Evolutionary conservation across 1,140 invertebrate species (phyloP).

Genomic region (Glossosoma conforme): DNA sequence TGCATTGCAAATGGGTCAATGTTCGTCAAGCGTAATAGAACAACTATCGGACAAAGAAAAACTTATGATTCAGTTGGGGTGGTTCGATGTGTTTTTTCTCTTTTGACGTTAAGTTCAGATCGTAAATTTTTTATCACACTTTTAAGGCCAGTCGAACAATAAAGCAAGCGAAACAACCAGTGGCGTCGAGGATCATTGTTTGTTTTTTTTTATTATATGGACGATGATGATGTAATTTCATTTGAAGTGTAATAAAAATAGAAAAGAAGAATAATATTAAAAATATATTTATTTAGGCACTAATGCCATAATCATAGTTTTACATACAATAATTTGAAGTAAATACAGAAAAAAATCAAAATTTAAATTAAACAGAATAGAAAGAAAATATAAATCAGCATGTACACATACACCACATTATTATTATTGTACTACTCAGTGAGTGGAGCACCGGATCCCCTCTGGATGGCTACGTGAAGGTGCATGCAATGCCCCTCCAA

Average conservation of each 20-base stretch:
- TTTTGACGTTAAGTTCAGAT: conserved; percentile 18
- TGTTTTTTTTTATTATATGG: background rate
- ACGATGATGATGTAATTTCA: background rate
- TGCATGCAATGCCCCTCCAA: no score
- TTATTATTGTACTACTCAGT: no score
- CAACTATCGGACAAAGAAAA: conserved; percentile 17
- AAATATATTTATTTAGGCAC: background rate
- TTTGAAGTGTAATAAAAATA: background rate
- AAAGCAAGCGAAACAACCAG: conserved; percentile 13
- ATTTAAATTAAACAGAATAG: no score
- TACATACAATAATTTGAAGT: no score
- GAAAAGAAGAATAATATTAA: background rate
- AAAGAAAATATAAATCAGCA: no score
- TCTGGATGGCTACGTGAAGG: no score
- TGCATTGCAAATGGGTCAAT: conserved; percentile 2
- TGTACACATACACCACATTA: no score
- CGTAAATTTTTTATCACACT: conserved; percentile 26
- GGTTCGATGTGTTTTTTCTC: conserved; percentile 14
- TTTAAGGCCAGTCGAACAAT: conserved; percentile 25
- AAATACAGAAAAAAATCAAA: no score
- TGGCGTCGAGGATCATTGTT: background rate
- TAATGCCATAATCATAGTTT: background rate
- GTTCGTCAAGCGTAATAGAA: conserved; percentile 1
- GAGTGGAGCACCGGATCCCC: no score
- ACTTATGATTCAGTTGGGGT: conserved; percentile 20